Evolutionary conservation across 2,797 vertebrate species (phyloP), one percentile per base, ranked within the genome.

Genomic region (Cottoperca gobio): DNA sequence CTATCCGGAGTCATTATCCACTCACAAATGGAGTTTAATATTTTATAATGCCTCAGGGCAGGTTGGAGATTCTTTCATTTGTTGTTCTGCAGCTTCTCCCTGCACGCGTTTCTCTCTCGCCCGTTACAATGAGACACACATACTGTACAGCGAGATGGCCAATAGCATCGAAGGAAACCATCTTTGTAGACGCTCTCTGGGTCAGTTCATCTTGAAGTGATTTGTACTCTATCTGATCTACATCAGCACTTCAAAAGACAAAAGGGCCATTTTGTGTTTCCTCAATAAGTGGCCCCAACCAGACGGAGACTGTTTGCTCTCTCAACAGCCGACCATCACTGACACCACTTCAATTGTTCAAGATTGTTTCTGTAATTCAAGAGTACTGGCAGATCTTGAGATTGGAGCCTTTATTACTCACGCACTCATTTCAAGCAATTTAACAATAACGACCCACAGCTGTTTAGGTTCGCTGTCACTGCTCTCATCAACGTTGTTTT

Each of bases 1-100:
- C 70, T 67, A 84, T 85, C 85, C 63, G 61, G 67, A 79, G 54
- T 86, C 87, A 78, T 89, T 86, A 82, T 78, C 81, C 70, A 84
- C 66, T 77, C 80, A 2, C 86, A 72, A 79, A 62, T 73, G 81
- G 52, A 74, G 60, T 80, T 86, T 66, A 74, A 80, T 82, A 81
- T 86, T 77, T 81, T 46, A 73, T 83, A 45, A 53, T 43, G 73
- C 73, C 74, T 74, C 17, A 24, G 70, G 83, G 79, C 68, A 80
- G 66, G 31, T 54, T 50, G 45, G 43, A 42, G 43, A 72, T 81
- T 62, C 50, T 77, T 83, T 72, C 21, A 37, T 76, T 84, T 72
- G 66, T 63, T 40, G 4, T 68, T 74, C 62, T 73, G 19, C 52
- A 31, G 69, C 55, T 52, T 65, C 61, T 37, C 59, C 7, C 53